These are phyloP conservation scores for Ganaspis sp. DNA, from an alignment of 1,140 invertebrate genomes.

Conservation along the genomic window DNA sequence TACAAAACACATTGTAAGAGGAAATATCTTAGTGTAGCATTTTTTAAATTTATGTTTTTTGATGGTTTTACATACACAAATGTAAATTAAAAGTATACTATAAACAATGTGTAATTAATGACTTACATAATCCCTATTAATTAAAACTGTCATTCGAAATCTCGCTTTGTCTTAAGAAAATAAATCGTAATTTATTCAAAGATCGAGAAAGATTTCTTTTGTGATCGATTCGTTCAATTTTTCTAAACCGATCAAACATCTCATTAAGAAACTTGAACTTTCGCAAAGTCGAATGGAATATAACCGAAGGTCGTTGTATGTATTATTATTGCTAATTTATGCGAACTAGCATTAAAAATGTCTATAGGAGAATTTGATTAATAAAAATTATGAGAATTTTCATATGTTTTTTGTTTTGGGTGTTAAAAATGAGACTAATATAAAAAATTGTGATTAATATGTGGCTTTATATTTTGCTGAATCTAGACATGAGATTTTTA, in stretches of 20 bases:
- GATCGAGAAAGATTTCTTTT: constrained; percentile 1
- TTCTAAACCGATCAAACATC: neutral
- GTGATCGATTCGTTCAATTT: constrained; percentile 5
- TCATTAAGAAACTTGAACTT: constrained; percentile 19
- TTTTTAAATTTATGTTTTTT: too few species aligned
- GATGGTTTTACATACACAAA: too few species aligned
- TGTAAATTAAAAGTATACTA: too few species aligned
- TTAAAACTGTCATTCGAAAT: neutral
- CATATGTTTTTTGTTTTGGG: constrained; percentile 43
- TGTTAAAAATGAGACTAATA: too few species aligned
- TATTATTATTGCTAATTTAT: constrained; percentile 8
- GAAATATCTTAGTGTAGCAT: too few species aligned
- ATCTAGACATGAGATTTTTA: too few species aligned
- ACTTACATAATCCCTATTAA: neutral
- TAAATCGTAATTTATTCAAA: neutral
- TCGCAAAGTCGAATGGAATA: constrained; percentile 10
- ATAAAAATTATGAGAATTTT: neutral
- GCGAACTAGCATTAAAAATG: neutral
- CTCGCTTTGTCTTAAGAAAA: neutral
- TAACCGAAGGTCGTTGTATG: constrained; percentile 12
- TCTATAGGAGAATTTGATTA: neutral
- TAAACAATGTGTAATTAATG: neutral
- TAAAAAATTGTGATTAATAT: too few species aligned
- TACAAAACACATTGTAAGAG: too few species aligned
- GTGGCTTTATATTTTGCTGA: too few species aligned